Evolutionary conservation across 2,888 invertebrate genomes (phyloP), one percentile per base, ranked within the genome.

Genomic region (Ophion costatus): DNA sequence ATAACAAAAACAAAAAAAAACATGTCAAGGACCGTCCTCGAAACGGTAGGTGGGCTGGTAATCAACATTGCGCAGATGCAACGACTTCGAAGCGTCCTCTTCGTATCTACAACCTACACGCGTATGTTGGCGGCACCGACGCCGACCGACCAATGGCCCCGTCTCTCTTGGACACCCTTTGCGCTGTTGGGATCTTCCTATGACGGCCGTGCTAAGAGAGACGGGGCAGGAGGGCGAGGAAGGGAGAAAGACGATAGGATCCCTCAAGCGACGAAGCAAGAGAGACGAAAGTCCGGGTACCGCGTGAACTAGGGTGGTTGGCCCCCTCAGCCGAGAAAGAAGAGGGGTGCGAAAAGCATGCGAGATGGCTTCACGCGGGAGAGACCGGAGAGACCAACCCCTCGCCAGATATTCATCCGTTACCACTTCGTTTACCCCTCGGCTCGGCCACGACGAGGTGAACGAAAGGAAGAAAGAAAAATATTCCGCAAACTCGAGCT

Each of bases 281-380:
- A 83, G 78, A 71, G 67, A 71, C 22, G 38, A 73, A 84, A 84
- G 82, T 79, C 33, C 56, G 70, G 88, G 88, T 74, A 85, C 86
- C 89, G 89, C 89, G 88, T 87, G 89, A 90, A 79, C 61, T 64
- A 51, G 89, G 89, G 88, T 90, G 89, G 89, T 88, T 88, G 89
- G 88, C 89, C 7, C 9, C 89, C 89, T 89, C 24, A 33, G 66
- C 4, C 87, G 83, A 88, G 80, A 77, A 84, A 88, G 89, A 38
- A 38, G 38, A 88, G 90, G 89, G 89, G 90, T 56, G 76, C 38
- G n/a, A 64, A 78, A 75, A 75, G 84, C 84, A 82, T 82, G 69
- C 10, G 70, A 45, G 74, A 38, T n/a, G 69, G 73, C 61, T 73
- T 71, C 66, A 10, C 66, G 51, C 88, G 88, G 75, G 17, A 38